phyloP scores from a whole-genome alignment of 1,140 invertebrate genomes.

The Apis laboriosa region DNA sequence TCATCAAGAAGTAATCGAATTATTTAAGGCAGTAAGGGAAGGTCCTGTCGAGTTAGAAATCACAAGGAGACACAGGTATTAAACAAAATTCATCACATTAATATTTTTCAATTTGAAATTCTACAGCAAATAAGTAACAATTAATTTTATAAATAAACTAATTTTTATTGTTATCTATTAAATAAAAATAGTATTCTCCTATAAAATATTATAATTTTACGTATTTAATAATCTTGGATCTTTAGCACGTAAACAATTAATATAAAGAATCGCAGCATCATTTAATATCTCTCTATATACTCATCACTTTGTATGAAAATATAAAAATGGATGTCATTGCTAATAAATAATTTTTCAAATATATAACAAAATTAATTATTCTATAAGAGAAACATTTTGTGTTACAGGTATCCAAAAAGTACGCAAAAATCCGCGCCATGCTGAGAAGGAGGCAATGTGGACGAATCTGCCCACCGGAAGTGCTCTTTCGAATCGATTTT shows the following conservation, averaged over 20 bases:
- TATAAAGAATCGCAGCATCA: too few species aligned
- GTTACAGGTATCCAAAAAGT: conserved; percentile 75
- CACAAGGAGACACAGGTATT: conserved; percentile 81
- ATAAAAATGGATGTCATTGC: too few species aligned
- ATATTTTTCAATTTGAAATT: background rate
- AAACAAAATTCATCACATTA: background rate
- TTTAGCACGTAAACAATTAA: too few species aligned
- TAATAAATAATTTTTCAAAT: too few species aligned
- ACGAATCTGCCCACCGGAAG: conserved; percentile 71
- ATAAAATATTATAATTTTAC: too few species aligned
- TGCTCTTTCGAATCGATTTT: conserved; percentile 70
- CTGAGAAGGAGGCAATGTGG: conserved; percentile 60
- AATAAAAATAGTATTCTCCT: too few species aligned
- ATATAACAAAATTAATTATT: background rate
- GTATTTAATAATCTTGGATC: too few species aligned
- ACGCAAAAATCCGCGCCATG: conserved; percentile 74
- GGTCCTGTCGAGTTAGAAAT: conserved; percentile 87
- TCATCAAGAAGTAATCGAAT: conserved; percentile 88
- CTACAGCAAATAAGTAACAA: too few species aligned
- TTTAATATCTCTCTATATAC: too few species aligned
- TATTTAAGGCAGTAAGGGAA: conserved; percentile 89
- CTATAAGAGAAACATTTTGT: background rate
- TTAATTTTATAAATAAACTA: too few species aligned
- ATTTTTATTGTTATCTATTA: too few species aligned
- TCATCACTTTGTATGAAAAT: too few species aligned